Percentiles rank a stretch among this genome's conserved stretches.
phyloP scores from a whole-genome alignment of 2,113 vertebrate genomes.

The Pluvianellus socialis region DNA sequence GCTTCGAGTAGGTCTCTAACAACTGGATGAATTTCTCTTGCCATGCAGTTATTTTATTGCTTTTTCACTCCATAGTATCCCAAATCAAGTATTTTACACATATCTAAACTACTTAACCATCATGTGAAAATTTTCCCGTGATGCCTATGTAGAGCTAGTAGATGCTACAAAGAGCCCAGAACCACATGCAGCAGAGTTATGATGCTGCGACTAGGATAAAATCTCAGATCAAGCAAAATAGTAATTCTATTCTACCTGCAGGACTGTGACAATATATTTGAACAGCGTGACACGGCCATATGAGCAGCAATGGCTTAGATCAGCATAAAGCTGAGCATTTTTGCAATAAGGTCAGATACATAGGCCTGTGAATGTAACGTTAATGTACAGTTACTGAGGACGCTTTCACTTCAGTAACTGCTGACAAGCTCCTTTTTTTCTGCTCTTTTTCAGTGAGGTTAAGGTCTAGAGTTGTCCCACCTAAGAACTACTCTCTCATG shows the following conservation, averaged over 20 bases:
- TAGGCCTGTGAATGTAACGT: not conserved
- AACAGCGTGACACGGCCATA: not conserved
- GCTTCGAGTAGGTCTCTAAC: not conserved
- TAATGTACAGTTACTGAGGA: not conserved
- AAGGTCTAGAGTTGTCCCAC: not conserved
- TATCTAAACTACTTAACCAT: not conserved
- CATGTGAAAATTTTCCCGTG: not conserved
- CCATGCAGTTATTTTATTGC: not conserved
- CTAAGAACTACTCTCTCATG: not conserved
- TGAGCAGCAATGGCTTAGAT: not conserved
- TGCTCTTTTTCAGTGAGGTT: not conserved
- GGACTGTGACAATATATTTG: not conserved
- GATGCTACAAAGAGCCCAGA: not conserved
- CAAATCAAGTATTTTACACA: not conserved
- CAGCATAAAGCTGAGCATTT: not conserved
- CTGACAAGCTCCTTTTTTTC: not conserved
- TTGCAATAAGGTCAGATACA: not conserved
- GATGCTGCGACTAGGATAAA: not conserved
- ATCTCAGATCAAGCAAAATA: not conserved
- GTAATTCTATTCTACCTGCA: not conserved
- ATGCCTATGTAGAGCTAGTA: not conserved
- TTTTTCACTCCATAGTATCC: not conserved
- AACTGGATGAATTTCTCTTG: not conserved
- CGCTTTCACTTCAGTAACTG: not conserved
- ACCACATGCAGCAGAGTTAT: not conserved